A percentile compares a stretch with the other conserved stretches of the same genome.
Conservation (phyloP, 1,140 invertebrate genomes). For the Magallana gigas region DNA sequence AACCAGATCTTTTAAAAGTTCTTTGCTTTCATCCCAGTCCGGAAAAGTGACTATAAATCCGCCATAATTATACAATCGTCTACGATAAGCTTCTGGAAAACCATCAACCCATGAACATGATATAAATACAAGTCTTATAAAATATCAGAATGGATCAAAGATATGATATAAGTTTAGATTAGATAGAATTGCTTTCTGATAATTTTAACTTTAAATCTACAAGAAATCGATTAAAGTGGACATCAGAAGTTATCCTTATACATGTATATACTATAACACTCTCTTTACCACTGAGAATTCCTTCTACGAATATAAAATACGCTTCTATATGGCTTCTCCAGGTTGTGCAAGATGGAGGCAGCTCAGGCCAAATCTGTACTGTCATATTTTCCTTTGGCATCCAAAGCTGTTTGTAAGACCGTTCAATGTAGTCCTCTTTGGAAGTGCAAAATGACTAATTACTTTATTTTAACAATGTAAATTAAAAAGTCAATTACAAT, state of each 20-base stretch:
- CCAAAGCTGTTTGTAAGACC: background rate
- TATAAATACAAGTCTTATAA: no score
- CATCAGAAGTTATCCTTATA: no score
- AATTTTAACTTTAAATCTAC: no score
- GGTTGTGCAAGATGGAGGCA: background rate
- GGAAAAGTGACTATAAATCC: background rate
- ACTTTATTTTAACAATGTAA: no score
- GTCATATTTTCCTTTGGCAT: background rate
- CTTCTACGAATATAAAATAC: background rate
- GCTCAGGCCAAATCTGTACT: background rate
- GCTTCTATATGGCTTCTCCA: background rate
- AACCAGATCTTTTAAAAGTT: background rate
- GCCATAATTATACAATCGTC: background rate
- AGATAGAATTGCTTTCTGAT: no score
- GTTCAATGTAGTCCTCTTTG: background rate
- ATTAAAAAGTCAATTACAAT: no score
- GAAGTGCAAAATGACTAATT: background rate
- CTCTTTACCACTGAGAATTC: no score
- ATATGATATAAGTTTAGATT: no score
- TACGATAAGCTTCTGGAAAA: background rate
- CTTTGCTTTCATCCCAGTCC: background rate
- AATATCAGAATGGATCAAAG: no score
- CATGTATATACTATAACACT: no score
- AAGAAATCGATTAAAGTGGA: no score
- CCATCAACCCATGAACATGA: no score